Base-by-base conservation (phyloP, 37 sponge, comb jelly and placozoan genomes). In the Spongilla lacustris region DNA sequence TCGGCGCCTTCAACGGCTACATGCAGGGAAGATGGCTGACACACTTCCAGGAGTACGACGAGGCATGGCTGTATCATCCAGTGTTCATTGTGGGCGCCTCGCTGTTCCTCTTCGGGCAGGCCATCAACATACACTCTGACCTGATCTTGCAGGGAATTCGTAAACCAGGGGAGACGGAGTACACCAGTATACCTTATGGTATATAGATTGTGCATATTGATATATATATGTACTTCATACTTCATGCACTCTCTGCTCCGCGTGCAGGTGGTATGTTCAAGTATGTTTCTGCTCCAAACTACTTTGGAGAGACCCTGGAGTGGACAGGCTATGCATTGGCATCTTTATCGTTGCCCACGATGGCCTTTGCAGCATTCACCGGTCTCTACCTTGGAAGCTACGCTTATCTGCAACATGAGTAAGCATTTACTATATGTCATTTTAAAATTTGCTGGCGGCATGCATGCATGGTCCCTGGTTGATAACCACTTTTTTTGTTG, bases 241-340 rank as follows among this genome's bases (percentile, higher is more conserved):
- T n/a, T n/a, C n/a, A n/a, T n/a, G n/a, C n/a, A n/a, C n/a, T n/a
- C n/a, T n/a, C n/a, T n/a, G n/a, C n/a, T n/a, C n/a, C n/a, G n/a
- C n/a, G n/a, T 81, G 14, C 33, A 96, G 96, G 96, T 74, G 98
- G 98, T 27, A 37, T 98, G 81, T 98, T 98, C 86, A 83, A 98
- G 67, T 95, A 83, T 71, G 93, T 98, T 13, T 98, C 98, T 76
- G 90, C 94, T 76, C 96, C 98, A 21, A 98, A 98, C 79, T 98
- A 91, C 87, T 94, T 98, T 58, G 96, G 98, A 4, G 98, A 98
- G 84, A 81, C 81, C 26, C 30, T 95, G 81, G 98, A 98, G 68
- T 98, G 98, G 98, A 48, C 36, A 2, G 98, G 98, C 30, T 95
- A 79, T 76, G 91, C 89, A 24, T 66, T 95, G 24, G 92, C 94